phyloP scores from a whole-genome alignment of 2,113 vertebrate species.

The Pterophyllum scalare region DNA sequence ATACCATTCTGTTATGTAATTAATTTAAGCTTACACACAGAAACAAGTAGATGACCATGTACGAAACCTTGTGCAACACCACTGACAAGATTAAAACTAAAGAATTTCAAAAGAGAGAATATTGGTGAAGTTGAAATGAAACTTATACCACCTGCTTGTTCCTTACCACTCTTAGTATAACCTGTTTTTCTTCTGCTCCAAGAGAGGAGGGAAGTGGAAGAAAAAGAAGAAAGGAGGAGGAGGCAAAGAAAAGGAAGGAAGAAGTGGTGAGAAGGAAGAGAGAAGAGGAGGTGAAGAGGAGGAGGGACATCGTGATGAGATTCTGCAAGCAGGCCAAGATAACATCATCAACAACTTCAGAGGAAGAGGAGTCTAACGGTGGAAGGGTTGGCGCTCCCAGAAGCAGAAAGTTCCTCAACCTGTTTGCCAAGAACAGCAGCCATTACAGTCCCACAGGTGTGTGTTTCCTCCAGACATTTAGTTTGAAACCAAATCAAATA shows the following conservation, averaged over 20 bases:
- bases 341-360: slow-evolving; percentile 82
- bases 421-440: slow-evolving; percentile 87
- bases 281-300: slow-evolving; percentile 65
- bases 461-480: not conserved
- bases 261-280: slow-evolving; percentile 56
- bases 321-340: slow-evolving; percentile 76
- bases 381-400: slow-evolving; percentile 73
- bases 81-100: not conserved
- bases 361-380: slow-evolving; percentile 71
- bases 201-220: slow-evolving; percentile 14
- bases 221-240: not conserved
- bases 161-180: slow-evolving; percentile 9
- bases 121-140: not conserved
- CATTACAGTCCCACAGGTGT: slow-evolving; percentile 79
- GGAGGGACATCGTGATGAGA: slow-evolving; percentile 59
- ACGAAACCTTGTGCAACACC: not conserved
- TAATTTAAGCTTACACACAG: not conserved
- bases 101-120: not conserved
- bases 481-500: not conserved
- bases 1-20: not conserved
- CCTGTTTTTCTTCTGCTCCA: slow-evolving; percentile 10
- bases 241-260: slow-evolving; percentile 44
- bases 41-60: not conserved
- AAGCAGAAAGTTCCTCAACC: slow-evolving; percentile 95
- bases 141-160: not conserved